Evolutionary conservation across 2,113 vertebrate species (phyloP), one percentile per base, ranked within the genome.

Genomic region (Aldabrachelys gigantea): DNA sequence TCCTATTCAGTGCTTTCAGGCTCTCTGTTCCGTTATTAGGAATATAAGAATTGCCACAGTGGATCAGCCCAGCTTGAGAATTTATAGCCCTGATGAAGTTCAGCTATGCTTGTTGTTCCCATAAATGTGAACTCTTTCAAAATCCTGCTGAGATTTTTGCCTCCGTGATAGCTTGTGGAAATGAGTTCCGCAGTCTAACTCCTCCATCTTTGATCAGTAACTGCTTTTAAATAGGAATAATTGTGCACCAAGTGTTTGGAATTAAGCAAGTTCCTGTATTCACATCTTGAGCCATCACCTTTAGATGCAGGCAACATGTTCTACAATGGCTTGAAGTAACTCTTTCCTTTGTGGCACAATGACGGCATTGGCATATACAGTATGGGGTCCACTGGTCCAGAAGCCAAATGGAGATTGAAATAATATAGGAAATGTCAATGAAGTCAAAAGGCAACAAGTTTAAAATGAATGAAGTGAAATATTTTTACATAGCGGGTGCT

Each of bases 41-140:
- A 65, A 35, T 35, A 31, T 16, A 87, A 3, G 0, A 52, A 6
- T 62, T 85, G 13, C 72, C 0, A 0, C 14, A 65, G 53, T 0
- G 0, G 11, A 80, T 86, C 29, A 72, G 31, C 12, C 86, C 53
- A 57, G 81, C 19, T 27, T 79, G 53, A 81, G 82, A 53, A 41
- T 82, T 44, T 86, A 17, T 9, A 49, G 84, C 49, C 21, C 29
- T 57, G 24, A 24, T 41, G 49, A 38, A 49, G 90, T 62, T 35
- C 41, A 62, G 7, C 11, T 35, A 22, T 16, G 52, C 25, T 24
- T 57, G 69, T 14, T 56, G 8, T 29, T 75, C 0, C 1, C 21
- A 69, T 38, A 4, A 41, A 57, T 1, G 0, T 47, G 82, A 41
- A 65, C 1, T 9, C 29, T 16, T 65, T n/a, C 62, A n/a, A 59